Evolutionary conservation across 2,888 invertebrate genomes (phyloP).

Genomic region (Mesoligia furuncula): DNA sequence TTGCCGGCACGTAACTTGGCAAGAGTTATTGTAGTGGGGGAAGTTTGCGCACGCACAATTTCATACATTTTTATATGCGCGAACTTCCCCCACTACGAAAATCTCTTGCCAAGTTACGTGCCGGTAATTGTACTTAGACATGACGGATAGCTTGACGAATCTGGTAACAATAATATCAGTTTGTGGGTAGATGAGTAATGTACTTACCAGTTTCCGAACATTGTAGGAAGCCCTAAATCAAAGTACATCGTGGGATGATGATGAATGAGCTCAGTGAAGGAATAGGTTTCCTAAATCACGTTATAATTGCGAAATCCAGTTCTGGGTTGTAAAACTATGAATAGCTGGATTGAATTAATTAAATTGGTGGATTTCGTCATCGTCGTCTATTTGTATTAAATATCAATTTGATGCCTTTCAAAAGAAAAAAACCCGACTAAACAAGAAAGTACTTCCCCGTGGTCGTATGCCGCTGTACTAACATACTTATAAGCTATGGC

Average conservation of each 20-base stretch:
- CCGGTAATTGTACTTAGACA: too few relatives aligned
- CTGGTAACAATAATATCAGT: slow-evolving; percentile 38
- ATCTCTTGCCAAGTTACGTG: too few relatives aligned
- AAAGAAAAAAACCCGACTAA: too few relatives aligned
- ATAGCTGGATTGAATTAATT: slow-evolving; percentile 3
- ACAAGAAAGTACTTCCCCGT: too few relatives aligned
- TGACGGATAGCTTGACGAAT: slow-evolving; percentile 49
- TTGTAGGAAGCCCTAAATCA: slow-evolving; percentile 61
- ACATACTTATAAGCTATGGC: too few relatives aligned
- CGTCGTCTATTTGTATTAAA: neutral
- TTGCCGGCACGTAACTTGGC: too few relatives aligned
- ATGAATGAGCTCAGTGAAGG: slow-evolving; percentile 45
- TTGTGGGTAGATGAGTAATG: slow-evolving; percentile 63
- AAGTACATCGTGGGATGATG: slow-evolving; percentile 49
- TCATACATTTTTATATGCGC: too few relatives aligned
- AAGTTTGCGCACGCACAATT: too few relatives aligned
- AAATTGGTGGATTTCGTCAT: neutral
- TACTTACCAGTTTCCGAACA: slow-evolving; percentile 44
- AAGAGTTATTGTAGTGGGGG: too few relatives aligned
- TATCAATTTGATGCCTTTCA: too few relatives aligned
- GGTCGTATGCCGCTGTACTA: too few relatives aligned
- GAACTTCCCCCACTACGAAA: too few relatives aligned
- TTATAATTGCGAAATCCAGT: slow-evolving; percentile 34
- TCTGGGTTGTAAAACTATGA: slow-evolving; percentile 4
- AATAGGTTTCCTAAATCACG: slow-evolving; percentile 9